Evolutionary conservation across 2,797 vertebrate genomes (phyloP).

Genomic region (Eutrigla gurnardus): DNA sequence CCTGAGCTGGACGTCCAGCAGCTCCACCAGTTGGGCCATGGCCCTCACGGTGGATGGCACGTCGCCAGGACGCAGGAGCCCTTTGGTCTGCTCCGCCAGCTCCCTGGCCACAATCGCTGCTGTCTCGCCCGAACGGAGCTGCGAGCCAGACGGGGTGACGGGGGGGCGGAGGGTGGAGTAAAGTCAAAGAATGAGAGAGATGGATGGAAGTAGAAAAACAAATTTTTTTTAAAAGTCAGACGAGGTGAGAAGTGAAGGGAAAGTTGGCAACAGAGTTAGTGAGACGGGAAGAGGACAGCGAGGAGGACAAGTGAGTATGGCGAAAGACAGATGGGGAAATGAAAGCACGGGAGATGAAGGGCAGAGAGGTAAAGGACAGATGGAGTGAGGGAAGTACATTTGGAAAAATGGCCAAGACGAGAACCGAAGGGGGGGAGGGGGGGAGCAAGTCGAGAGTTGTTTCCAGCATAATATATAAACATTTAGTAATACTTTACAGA

Average conservation of each 20-base stretch:
- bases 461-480: slow-evolving; percentile 15
- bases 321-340: slow-evolving; percentile 36
- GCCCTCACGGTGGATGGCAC: slow-evolving; percentile 94
- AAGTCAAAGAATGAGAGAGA: slow-evolving; percentile 38
- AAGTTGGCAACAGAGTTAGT: slow-evolving; percentile 46
- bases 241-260: slow-evolving; percentile 32
- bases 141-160: slow-evolving; percentile 36
- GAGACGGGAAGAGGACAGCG: background rate
- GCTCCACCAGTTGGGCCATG: slow-evolving; percentile 97
- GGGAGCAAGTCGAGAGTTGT: background rate
- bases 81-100: slow-evolving; percentile 95
- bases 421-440: slow-evolving; percentile 3
- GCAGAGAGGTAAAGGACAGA: slow-evolving; percentile 31
- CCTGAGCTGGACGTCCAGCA: slow-evolving; percentile 94
- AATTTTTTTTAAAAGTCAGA: background rate
- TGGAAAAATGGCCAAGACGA: slow-evolving; percentile 15
- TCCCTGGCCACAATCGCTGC: slow-evolving; percentile 96
- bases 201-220: slow-evolving; percentile 33
- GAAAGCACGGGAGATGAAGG: slow-evolving; percentile 21
- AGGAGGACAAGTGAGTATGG: background rate
- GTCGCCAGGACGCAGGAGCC: slow-evolving; percentile 92
- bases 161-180: slow-evolving; percentile 7
- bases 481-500: slow-evolving; percentile 32
- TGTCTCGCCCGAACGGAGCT: slow-evolving; percentile 97
- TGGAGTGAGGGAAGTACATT: slow-evolving; percentile 25